Percentiles rank a stretch among this genome's conserved stretches.
phyloP scores from a whole-genome alignment of 2,113 vertebrate genomes.

The Gymnarchus niloticus region DNA sequence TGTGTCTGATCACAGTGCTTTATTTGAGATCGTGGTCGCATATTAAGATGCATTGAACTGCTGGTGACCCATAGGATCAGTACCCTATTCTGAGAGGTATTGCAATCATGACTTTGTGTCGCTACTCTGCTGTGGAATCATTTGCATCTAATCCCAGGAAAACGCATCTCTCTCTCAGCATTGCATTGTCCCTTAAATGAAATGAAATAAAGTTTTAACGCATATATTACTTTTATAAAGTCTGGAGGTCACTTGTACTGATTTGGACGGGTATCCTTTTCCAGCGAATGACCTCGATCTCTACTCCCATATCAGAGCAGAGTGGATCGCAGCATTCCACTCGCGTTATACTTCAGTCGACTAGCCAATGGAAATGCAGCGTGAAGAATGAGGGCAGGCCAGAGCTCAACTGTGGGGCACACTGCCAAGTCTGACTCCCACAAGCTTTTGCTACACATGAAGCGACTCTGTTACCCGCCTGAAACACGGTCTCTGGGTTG shows the following conservation, averaged over 20 bases:
- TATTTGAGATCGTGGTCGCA: not conserved
- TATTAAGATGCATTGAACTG: not conserved
- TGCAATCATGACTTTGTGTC: not conserved
- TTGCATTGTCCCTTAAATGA: not conserved
- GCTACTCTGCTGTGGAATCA: not conserved
- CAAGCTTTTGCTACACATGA: not conserved
- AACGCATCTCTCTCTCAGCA: too few species aligned
- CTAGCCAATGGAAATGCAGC: not conserved
- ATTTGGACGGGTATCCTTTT: not conserved
- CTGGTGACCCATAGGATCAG: not conserved
- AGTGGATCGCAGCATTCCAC: not conserved
- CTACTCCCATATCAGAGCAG: constrained; percentile 14
- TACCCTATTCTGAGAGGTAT: not conserved
- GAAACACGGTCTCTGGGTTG: not conserved
- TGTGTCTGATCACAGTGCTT: not conserved
- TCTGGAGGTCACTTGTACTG: not conserved
- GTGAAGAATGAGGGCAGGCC: not conserved
- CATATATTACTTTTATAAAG: not conserved
- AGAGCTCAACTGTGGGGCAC: not conserved
- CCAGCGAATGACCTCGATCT: constrained; percentile 9
- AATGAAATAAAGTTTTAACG: not conserved
- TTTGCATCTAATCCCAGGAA: not conserved
- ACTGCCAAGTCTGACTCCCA: not conserved
- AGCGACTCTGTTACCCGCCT: not conserved
- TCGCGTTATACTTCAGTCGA: not conserved